Conservation (phyloP, 2,888 invertebrate species). For the Cryptocephalus primarius region DNA sequence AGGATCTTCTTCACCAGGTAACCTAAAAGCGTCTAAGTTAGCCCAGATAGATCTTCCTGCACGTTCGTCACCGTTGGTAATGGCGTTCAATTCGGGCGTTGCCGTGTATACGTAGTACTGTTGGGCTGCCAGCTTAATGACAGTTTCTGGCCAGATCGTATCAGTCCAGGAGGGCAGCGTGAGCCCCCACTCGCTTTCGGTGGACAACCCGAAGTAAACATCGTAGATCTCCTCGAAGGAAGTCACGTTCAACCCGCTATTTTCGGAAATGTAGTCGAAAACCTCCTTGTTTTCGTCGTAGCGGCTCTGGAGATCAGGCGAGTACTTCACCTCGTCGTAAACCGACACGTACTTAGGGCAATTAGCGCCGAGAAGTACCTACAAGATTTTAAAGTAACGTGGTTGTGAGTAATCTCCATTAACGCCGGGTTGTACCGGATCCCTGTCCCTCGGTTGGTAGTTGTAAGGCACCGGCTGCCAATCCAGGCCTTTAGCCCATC, state of each 20-base stretch:
- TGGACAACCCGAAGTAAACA: constrained; percentile 48
- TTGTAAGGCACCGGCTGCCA: constrained; percentile 76
- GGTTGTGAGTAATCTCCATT: no score
- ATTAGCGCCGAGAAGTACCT: constrained; percentile 14
- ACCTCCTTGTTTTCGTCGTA: constrained; percentile 37
- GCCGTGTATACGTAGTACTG: constrained; percentile 17
- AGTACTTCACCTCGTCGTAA: constrained; percentile 11
- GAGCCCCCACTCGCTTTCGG: constrained; percentile 42
- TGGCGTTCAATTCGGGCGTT: constrained; percentile 26
- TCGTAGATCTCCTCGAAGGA: constrained; percentile 47
- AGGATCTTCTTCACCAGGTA: constrained; percentile 19
- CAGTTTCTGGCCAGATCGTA: constrained; percentile 27
- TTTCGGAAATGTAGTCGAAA: constrained; percentile 38
- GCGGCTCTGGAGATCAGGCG: constrained; percentile 32
- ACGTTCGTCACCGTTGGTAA: background rate
- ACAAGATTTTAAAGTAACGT: background rate
- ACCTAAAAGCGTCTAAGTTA: constrained; percentile 27
- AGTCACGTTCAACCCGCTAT: constrained; percentile 41
- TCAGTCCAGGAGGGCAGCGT: constrained; percentile 35
- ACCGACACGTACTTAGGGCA: constrained; percentile 18
- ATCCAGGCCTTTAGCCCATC: constrained; percentile 44
- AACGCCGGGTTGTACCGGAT: constrained; percentile 8
- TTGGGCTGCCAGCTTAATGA: constrained; percentile 24
- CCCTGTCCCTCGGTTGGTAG: constrained; percentile 39
- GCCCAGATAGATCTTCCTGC: background rate